Evolutionary conservation across 2,888 invertebrate species (phyloP).

Genomic region (Tenthredo notha): DNA sequence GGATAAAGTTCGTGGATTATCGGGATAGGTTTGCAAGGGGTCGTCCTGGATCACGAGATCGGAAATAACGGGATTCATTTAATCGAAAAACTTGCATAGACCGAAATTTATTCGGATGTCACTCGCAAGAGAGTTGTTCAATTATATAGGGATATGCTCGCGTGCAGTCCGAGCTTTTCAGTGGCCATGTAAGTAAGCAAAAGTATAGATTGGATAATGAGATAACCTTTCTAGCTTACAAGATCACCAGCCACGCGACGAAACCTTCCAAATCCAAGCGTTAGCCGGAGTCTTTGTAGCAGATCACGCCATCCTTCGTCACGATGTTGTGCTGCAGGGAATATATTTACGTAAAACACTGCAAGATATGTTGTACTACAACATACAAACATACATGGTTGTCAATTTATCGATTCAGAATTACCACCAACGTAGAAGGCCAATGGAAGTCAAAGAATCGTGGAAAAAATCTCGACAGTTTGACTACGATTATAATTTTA

Average conservation of each 20-base stretch:
- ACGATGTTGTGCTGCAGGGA: constrained; percentile 43
- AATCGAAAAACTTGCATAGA: background rate
- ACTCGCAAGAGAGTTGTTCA: background rate
- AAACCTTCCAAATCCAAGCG: constrained; percentile 77
- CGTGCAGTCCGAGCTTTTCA: constrained; percentile 49
- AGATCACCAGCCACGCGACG: constrained; percentile 78
- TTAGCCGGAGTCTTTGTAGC: constrained; percentile 57
- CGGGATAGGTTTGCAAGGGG: background rate
- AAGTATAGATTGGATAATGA: constrained; percentile 70
- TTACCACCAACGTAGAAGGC: background rate
- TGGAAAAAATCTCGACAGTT: background rate
- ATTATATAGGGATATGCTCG: constrained; percentile 2
- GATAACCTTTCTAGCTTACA: constrained; percentile 77
- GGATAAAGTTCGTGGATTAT: background rate
- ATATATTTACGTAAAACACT: constrained; percentile 51
- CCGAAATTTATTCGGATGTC: background rate
- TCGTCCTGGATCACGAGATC: too few species aligned
- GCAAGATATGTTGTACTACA: constrained; percentile 17
- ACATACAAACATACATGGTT: background rate
- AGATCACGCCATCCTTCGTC: constrained; percentile 52
- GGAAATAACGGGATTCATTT: background rate
- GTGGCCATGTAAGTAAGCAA: constrained; percentile 47
- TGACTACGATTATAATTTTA: background rate
- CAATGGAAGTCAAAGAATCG: background rate
- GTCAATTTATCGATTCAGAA: constrained; percentile 8